These are phyloP conservation scores for Empidonax alnorum DNA, from an alignment of 2,113 vertebrate genomes.

Conservation along the genomic window DNA sequence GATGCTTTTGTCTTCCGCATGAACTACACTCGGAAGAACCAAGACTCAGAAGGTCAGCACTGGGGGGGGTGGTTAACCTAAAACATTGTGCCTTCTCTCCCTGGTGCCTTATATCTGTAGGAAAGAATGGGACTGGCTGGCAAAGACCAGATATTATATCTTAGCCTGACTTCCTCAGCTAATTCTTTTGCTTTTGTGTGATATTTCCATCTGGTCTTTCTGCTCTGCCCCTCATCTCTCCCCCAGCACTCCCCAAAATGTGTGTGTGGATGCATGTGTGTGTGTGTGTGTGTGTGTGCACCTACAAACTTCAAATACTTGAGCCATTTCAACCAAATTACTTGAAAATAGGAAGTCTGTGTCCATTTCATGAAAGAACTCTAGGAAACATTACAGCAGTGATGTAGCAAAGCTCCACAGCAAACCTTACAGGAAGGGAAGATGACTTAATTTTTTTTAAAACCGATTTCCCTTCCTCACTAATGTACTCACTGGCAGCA, in stretches of 20 bases:
- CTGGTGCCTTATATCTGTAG: neutral
- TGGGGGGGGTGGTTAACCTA: neutral
- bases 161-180: neutral
- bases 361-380: neutral
- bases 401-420: neutral
- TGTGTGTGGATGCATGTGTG: neutral
- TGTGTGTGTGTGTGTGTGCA: neutral
- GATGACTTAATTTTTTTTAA: neutral
- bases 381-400: neutral
- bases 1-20: conserved; percentile 98
- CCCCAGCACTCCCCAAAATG: neutral
- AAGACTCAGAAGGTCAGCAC: conserved; percentile 83
- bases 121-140: neutral
- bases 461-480: neutral
- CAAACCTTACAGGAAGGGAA: neutral
- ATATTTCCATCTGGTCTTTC: neutral
- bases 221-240: neutral
- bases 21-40: conserved; percentile 97
- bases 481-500: neutral
- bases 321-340: neutral
- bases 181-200: neutral
- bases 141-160: neutral
- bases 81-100: fast-evolving
- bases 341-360: fast-evolving
- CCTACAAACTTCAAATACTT: neutral